These are phyloP conservation scores for Gorsachius magnificus DNA, from an alignment of 2,797 vertebrate genomes.

Conservation along the genomic window DNA sequence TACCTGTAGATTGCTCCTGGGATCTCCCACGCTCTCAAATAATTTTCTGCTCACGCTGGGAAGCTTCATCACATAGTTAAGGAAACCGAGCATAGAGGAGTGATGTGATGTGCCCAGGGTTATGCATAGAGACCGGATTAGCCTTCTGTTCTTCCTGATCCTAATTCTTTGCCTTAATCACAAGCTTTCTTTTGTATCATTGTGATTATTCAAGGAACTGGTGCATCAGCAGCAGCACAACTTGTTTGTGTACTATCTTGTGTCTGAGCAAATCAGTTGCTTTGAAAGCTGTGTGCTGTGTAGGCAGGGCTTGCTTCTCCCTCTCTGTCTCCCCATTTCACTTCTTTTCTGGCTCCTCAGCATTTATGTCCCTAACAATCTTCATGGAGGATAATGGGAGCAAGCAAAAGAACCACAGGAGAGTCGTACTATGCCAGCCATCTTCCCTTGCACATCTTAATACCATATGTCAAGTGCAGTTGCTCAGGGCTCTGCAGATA, in stretches of 20 bases:
- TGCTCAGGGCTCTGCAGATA: constrained; percentile 44
- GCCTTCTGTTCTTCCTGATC: neutral
- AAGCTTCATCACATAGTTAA: neutral
- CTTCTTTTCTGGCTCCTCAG: constrained; percentile 36
- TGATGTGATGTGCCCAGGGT: neutral
- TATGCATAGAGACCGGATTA: neutral
- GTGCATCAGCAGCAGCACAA: neutral
- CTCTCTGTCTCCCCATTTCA: neutral
- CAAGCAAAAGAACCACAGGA: constrained; percentile 59
- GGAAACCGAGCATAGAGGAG: neutral
- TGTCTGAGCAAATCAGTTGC: neutral
- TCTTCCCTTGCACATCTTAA: constrained; percentile 56
- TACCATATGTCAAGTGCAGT: constrained; percentile 63
- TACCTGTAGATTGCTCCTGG: neutral
- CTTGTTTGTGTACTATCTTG: neutral
- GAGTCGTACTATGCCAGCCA: constrained; percentile 36
- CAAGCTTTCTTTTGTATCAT: neutral
- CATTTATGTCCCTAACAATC: constrained; percentile 42
- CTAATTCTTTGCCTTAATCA: neutral
- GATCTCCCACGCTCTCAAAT: neutral
- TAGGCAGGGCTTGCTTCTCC: neutral
- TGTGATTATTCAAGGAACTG: neutral
- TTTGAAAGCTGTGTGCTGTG: neutral
- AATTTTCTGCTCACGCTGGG: neutral
- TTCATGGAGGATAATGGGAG: constrained; percentile 58